These are phyloP conservation scores for Enteromius mattozi DNA, from an alignment of 2,797 vertebrate genomes.

Conservation along the genomic window DNA sequence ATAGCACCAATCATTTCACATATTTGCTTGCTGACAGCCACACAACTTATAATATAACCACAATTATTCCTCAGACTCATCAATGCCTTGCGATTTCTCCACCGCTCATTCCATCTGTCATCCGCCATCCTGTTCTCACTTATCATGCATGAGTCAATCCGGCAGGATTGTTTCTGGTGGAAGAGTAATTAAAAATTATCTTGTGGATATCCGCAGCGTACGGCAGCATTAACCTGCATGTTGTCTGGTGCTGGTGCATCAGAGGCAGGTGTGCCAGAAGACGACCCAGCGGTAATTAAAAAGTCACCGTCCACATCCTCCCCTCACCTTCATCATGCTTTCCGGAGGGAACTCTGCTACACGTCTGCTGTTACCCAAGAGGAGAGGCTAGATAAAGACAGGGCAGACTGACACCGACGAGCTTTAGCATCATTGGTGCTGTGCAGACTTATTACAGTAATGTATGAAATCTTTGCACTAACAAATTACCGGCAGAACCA, in stretches of 20 bases:
- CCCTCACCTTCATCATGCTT: constrained; percentile 8
- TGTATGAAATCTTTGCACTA: neutral
- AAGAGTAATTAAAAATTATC: constrained; percentile 55
- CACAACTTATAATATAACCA: constrained; percentile 14
- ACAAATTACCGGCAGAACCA: neutral
- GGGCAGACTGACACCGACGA: neutral
- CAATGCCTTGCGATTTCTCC: constrained; percentile 1
- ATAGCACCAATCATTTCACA: neutral
- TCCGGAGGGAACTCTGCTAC: neutral
- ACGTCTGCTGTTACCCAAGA: constrained; percentile 17
- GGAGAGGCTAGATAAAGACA: constrained; percentile 22
- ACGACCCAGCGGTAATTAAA: constrained; percentile 54
- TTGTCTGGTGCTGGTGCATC: constrained; percentile 13
- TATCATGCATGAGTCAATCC: constrained; percentile 40
- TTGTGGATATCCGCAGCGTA: constrained; percentile 37
- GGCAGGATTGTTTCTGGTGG: constrained; percentile 32
- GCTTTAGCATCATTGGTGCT: neutral
- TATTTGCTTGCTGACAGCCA: neutral
- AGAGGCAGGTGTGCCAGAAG: constrained; percentile 42
- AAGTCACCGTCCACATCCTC: constrained; percentile 43
- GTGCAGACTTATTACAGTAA: neutral
- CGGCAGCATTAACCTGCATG: constrained; percentile 43
- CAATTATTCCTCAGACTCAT: constrained; percentile 18
- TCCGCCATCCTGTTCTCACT: constrained; percentile 21
- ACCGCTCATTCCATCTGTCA: constrained; percentile 20